A percentile compares a stretch with the other conserved stretches of the same genome.
phyloP scores from a whole-genome alignment of 2,888 invertebrate species.

The Macrostomum cliftonense region DNA sequence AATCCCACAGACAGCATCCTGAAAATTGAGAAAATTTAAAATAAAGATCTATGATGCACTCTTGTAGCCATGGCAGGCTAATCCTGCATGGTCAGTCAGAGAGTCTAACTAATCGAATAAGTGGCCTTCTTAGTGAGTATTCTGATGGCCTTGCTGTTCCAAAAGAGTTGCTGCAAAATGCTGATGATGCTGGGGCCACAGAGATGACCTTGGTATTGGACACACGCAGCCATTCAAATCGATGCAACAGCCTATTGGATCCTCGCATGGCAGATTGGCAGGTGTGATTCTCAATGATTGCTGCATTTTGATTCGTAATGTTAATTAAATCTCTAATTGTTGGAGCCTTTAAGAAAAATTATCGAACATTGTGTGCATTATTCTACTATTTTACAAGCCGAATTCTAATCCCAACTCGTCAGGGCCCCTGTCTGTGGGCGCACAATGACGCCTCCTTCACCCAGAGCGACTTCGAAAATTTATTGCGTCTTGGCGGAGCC shows the following conservation, averaged over 20 bases:
- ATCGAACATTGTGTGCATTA: no score
- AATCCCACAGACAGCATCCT: no score
- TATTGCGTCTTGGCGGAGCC: conserved; percentile 6
- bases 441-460: conserved; percentile 10
- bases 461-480: conserved; percentile 7
- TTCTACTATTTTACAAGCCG: no score
- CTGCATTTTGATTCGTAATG: no score
- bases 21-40: no score
- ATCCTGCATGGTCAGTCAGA: not conserved
- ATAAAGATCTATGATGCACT: no score
- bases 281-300: no score
- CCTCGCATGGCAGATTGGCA: not conserved
- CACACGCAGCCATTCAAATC: not conserved
- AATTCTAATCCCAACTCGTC: no score
- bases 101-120: not conserved
- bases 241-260: conserved; percentile 1
- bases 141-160: not conserved
- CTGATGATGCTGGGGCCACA: not conserved
- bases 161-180: conserved; percentile 8
- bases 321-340: no score
- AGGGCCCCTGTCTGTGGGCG: conserved; percentile 3
- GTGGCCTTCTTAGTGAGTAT: not conserved
- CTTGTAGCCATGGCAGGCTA: no score
- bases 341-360: no score
- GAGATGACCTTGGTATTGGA: conserved; percentile 8